These are phyloP conservation scores for Archocentrus centrarchus DNA, from an alignment of 2,113 vertebrate genomes.

Conservation along the genomic window DNA sequence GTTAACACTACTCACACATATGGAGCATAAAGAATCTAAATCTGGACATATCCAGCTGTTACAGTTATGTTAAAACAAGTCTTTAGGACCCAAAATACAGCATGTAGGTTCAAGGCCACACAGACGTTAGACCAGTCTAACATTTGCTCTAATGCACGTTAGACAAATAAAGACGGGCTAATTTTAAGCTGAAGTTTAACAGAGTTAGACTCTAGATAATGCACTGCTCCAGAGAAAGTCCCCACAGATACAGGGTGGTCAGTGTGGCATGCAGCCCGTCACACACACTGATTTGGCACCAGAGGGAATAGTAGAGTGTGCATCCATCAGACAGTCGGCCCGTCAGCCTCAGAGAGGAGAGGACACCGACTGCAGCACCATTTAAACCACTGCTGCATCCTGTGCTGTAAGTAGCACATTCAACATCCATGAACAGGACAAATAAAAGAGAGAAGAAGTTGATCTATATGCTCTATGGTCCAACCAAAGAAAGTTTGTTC, in stretches of 20 bases:
- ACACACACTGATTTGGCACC: neutral
- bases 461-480: neutral
- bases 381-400: neutral
- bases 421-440: neutral
- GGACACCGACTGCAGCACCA: neutral
- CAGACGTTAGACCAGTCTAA: neutral
- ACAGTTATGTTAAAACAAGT: too few species aligned
- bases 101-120: too few species aligned
- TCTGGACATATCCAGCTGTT: too few species aligned
- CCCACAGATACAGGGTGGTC: neutral
- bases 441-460: neutral
- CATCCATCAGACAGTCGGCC: neutral
- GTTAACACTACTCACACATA: neutral
- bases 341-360: neutral
- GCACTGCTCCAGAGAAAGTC: neutral
- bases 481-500: neutral
- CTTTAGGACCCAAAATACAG: too few species aligned
- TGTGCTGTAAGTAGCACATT: neutral
- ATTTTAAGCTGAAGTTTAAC: neutral
- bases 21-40: too few species aligned
- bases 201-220: neutral
- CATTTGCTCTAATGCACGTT: neutral
- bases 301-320: neutral
- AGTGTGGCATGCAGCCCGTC: neutral
- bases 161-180: neutral